Base-by-base conservation (phyloP, 2,113 vertebrate species). In the Harpagus bidentatus region DNA sequence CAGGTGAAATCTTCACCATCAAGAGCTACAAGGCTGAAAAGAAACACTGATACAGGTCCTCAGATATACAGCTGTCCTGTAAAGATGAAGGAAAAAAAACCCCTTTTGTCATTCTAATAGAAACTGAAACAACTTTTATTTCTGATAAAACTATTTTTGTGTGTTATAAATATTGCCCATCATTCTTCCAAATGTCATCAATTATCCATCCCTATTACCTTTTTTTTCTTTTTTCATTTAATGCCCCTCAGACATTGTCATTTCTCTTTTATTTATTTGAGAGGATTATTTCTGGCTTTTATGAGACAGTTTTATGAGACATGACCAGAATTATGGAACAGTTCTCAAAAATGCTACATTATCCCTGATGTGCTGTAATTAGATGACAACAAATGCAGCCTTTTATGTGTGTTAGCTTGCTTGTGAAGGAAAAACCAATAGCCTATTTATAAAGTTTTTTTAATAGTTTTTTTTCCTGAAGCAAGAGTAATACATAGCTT, bases 221-320 rank as follows among this genome's bases (percentile, higher is more conserved):
- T 55, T 53, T 18, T 40, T 28, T 25, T 36, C 16, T 8, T 74
- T 55, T 45, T 29, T 3, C 11, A 48, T 70, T 69, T 74, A 63
- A 84, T 71, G 31, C 13, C 47, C 40, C 56, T 92, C 56, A 86
- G 67, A 90, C 14, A 36, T 22, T 93, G 52, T 55, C 3, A 59
- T 67, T 72, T 67, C 36, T 55, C 32, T 88, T 92, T 76, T 91
- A 79, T 93, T 88, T 85, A 72, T 95, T 77, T 29, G 43, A 93
- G n/a, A 50, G 11, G 59, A 76, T 82, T 97, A 84, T 93, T 96
- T 88, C 55, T 93, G 76, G 12, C 20, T 92, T 94, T 81, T 86
- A 71, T 71, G 43, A 42, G 65, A 58, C 6, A 72, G 36, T 58
- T 91, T 91, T 38, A 40, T 80, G 47, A 92, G 69, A 74, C 65